These are phyloP conservation scores for Metridium senile DNA, from an alignment of 92 coral and sea anemone genomes.

Conservation along the genomic window DNA sequence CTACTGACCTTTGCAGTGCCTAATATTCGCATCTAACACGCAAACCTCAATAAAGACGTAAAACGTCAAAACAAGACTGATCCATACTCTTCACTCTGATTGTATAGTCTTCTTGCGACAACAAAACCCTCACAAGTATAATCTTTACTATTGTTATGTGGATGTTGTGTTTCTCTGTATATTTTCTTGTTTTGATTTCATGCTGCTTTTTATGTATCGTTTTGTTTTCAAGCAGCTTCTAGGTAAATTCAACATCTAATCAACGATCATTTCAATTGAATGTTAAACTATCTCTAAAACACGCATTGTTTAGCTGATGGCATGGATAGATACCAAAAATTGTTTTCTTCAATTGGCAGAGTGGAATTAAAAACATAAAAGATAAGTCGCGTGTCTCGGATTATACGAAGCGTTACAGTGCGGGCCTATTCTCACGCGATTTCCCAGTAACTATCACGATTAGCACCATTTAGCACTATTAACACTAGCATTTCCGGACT, in stretches of 20 bases:
- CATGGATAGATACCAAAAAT: no score
- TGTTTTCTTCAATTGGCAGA: not conserved
- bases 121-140: no score
- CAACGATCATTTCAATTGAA: not conserved
- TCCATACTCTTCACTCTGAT: not conserved
- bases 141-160: not conserved
- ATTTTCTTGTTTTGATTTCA: not conserved
- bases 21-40: constrained; percentile 13
- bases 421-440: constrained; percentile 17
- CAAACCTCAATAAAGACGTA: constrained; percentile 4
- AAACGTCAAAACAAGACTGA: not conserved
- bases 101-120: not conserved
- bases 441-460: constrained; percentile 7
- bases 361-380: not conserved
- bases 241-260: not conserved
- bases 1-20: constrained; percentile 25
- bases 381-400: constrained; percentile 13
- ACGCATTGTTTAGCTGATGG: no score
- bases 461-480: constrained; percentile 30
- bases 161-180: not conserved
- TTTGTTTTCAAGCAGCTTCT: not conserved
- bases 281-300: not conserved
- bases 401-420: constrained; percentile 9
- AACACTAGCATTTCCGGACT: constrained; percentile 26
- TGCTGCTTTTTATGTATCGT: not conserved